Evolutionary conservation across 1,140 invertebrate genomes (phyloP).

Genomic region (Metopolophium dirhodum): DNA sequence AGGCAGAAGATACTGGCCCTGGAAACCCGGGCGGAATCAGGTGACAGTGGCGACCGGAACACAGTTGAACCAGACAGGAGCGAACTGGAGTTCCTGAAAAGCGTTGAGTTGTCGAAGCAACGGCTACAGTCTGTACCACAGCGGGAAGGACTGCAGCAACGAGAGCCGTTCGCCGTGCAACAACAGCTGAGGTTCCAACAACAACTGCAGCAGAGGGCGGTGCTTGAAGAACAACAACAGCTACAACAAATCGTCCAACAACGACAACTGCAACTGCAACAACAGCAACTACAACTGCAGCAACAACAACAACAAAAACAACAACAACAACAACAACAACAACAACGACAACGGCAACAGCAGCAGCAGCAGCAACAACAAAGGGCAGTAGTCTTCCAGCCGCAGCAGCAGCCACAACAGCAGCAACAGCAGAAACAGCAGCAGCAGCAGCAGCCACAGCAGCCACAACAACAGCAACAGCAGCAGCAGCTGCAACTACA

Average conservation of each 20-base stretch:
- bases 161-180: slow-evolving; percentile 68
- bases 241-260: neutral
- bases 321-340: slow-evolving; percentile 64
- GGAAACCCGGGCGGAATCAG: neutral
- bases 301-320: neutral
- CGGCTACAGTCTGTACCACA: neutral
- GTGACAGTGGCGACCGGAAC: neutral
- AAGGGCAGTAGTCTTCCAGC: slow-evolving; percentile 56
- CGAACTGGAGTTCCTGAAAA: slow-evolving; percentile 37
- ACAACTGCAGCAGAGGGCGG: slow-evolving; percentile 61
- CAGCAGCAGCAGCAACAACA: slow-evolving; percentile 62
- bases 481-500: neutral
- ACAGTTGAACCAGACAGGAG: neutral
- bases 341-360: slow-evolving; percentile 63
- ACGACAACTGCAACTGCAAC: neutral
- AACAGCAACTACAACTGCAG: neutral
- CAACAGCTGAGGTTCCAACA: slow-evolving; percentile 66
- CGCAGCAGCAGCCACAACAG: slow-evolving; percentile 60
- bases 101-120: neutral
- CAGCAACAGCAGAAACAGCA: slow-evolving; percentile 62
- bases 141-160: slow-evolving; percentile 72
- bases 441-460: slow-evolving; percentile 59
- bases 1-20: slow-evolving; percentile 24
- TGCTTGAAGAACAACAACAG: neutral
- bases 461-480: slow-evolving; percentile 59